Base-by-base conservation (phyloP, 2,797 vertebrate genomes). In the Peromyscus aztecus region DNA sequence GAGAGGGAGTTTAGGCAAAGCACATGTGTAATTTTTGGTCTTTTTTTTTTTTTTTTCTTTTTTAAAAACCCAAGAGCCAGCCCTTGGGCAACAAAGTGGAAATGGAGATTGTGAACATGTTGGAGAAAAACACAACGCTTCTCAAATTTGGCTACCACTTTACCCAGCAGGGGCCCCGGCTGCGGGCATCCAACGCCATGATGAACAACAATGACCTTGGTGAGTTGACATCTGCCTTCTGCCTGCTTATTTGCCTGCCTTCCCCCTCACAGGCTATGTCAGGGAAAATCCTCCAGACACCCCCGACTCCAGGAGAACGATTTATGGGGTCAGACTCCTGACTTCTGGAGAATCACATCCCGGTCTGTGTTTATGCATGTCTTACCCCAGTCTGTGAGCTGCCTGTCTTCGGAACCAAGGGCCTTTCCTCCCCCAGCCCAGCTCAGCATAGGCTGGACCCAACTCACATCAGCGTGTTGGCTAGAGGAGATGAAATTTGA, bases 161-260 rank as follows among this genome's bases (percentile, higher is more conserved):
- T 97, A 99, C 99, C 86, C 99, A 99, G 98, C 99, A 99, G 98
- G 99, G 99, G 29, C 99, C 99, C 0, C 99, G 99, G 92, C 99
- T 99, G 86, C 98, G 99, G 0, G 99, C 99, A 19, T 99, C 99
- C 96, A 99, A 99, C 0, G 99, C 99, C 85, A 99, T 99, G 99
- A 99, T 99, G 99, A 99, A 97, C 98, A 99, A 99, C 99, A 99
- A 99, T 0, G 99, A 99, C 97, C 98, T 99, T 93, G 99, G 99
- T 99, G 98, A 99, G 99, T 98, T 19, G 19, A 73, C 13, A 14
- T 5, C 1, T 29, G 31, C 59, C 2, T 61, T 83, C 69, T 16
- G 14, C 77, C 59, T 27, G 34, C 13, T 65, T 19, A 6, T 76
- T 83, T 12, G 24, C 29, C 19, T 24, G 1, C n/a, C 0, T 23